Evolutionary conservation across 2,888 invertebrate genomes (phyloP), one percentile per base, ranked within the genome.

Genomic region (Trissolcus japonicus): DNA sequence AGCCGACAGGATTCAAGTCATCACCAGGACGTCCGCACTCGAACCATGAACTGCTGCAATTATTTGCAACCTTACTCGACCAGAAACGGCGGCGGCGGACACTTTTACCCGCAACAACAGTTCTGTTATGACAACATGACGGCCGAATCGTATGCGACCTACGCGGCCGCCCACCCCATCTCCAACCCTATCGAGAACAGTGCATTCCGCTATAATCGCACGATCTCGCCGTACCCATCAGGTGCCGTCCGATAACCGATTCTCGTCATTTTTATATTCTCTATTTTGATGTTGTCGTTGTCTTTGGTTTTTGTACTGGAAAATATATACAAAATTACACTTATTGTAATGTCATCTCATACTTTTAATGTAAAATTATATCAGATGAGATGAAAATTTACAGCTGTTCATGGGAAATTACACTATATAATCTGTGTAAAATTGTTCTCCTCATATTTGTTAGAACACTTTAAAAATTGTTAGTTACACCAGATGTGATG

Each of bases 11-110:
- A 3, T 50, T 51, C 48, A 75, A 63, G 4, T 35, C 35, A 35
- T 35, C 35, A 2, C 35, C 35, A 11, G 35, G 35, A 11, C 7
- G 11, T 35, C 11, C 7, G 35, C 9, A 2, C 7, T 35, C 6
- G 35, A 35, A 11, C 35, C 35, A 89, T 89, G 89, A 86, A 89
- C 85, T 86, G 85, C 78, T 88, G 88, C 80, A 88, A 88, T 79
- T 88, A 88, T 82, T 84, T 87, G 77, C 88, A 86, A 81, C 86
- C 87, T 65, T 87, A 87, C 80, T 78, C 84, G 59, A 82, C 83
- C 48, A 35, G 35, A 11, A 35, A 35, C 35, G 9, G 35, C 35
- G 35, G 9, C 29, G 84, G 84, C 67, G 83, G 86, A 51, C 86
- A 86, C 72, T 86, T 86, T 80, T 88, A 86, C 78, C 85, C 85